A percentile compares a stretch with the other conserved stretches of the same genome.
These are phyloP conservation scores for Geopemphigus sp. DNA, from an alignment of 1,140 invertebrate genomes.

Conservation along the genomic window DNA sequence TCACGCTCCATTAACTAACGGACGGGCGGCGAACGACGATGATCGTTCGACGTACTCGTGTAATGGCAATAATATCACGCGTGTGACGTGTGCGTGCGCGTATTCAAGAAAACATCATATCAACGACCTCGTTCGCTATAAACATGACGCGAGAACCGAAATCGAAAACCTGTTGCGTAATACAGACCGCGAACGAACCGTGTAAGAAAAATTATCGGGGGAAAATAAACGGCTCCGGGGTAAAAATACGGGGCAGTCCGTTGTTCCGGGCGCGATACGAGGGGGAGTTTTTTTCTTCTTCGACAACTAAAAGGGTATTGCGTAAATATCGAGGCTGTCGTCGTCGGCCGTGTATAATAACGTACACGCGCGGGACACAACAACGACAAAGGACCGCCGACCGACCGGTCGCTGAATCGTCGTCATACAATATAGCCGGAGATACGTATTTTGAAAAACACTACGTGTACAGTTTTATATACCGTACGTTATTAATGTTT, in stretches of 20 bases:
- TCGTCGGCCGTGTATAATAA: background rate
- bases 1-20: constrained; percentile 46
- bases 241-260: constrained; percentile 18
- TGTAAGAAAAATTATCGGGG: constrained; percentile 3
- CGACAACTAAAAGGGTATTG: constrained; percentile 38
- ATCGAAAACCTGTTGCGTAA: constrained; percentile 33
- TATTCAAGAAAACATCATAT: constrained; percentile 12
- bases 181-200: background rate
- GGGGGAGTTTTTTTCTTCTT: constrained; percentile 16
- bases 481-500: too few relatives aligned
- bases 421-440: too few relatives aligned
- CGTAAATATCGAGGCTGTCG: constrained; percentile 1
- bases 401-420: too few relatives aligned
- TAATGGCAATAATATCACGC: constrained; percentile 1
- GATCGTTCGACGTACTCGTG: constrained; percentile 11
- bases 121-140: constrained; percentile 24
- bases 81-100: constrained; percentile 8
- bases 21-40: constrained; percentile 12
- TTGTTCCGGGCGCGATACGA: background rate
- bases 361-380: background rate
- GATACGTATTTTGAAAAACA: too few relatives aligned
- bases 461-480: too few relatives aligned
- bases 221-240: constrained; percentile 35
- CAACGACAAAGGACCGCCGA: too few relatives aligned
- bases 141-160: background rate